Base-by-base conservation (phyloP, 2,797 vertebrate species). In the Hydrolagus colliei region DNA sequence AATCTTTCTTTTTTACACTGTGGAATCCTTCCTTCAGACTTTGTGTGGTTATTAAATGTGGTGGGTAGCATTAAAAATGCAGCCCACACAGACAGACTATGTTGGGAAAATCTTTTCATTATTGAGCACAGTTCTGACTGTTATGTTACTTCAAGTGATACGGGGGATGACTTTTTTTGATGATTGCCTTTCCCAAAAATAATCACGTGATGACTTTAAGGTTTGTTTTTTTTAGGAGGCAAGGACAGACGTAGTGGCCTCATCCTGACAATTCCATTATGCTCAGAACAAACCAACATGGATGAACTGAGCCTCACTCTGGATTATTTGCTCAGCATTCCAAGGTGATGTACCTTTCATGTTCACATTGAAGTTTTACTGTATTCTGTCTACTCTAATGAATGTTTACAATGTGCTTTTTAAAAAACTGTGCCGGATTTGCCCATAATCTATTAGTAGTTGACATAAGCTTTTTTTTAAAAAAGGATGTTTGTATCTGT, bases 211-310 rank as follows among this genome's bases (percentile, higher is more conserved):
- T 86, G 61, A 73, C 72, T 16, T 11, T 84, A 35, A n/a, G 14
- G 32, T 1, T 32, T 52, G 11, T 86, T 76, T 63, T 88, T 89
- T 91, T 88, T 87, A 99, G 97, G 98, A 88, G 98, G 98, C 22
- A 99, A 99, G 90, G 97, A 99, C 92, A 93, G 97, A 88, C 96
- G 97, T 89, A 99, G 97, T 88, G 98, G 98, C 88, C 95, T 99
- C 91, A 99, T 99, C 93, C 92, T 99, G 90, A 99, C 97, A 88
- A 98, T 99, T 92, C 98, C 98, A 84, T 93, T 99, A 90, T 95
- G 97, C 88, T 96, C 97, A 1, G 97, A 99, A 87, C 98, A 99
- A 92, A 99, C 97, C 22, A 99, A 95, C 91, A 97, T 99, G 97
- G 98, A 99, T 88, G 98, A 99, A 90, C 94, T 99, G 87, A 97